A percentile compares a stretch with the other conserved stretches of the same genome.
These are phyloP conservation scores for Operophtera brumata DNA, from an alignment of 2,888 invertebrate genomes.

Conservation along the genomic window DNA sequence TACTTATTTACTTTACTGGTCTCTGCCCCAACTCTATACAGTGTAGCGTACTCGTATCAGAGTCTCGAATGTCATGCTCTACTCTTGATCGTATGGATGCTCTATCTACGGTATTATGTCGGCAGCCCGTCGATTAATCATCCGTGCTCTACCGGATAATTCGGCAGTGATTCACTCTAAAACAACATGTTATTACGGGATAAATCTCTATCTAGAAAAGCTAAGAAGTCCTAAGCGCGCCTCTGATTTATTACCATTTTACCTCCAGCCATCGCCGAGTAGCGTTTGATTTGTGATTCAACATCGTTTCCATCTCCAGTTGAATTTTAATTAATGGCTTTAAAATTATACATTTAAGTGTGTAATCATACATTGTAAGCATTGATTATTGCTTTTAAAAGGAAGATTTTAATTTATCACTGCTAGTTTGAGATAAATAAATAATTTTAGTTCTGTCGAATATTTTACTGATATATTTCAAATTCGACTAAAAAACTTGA, in stretches of 20 bases:
- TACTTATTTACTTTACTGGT: too few relatives aligned
- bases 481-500: slow-evolving; percentile 7
- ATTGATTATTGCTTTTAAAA: slow-evolving; percentile 73
- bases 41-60: too few relatives aligned
- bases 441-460: slow-evolving; percentile 17
- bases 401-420: slow-evolving; percentile 56
- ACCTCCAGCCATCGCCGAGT: slow-evolving; percentile 66
- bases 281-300: slow-evolving; percentile 73
- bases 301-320: slow-evolving; percentile 74
- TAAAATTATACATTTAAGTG: slow-evolving; percentile 69
- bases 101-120: slow-evolving; percentile 61
- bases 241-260: slow-evolving; percentile 63
- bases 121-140: slow-evolving; percentile 76
- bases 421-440: slow-evolving; percentile 33
- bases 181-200: slow-evolving; percentile 79
- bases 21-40: too few relatives aligned
- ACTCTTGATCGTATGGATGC: background rate
- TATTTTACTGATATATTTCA: slow-evolving; percentile 17
- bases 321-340: slow-evolving; percentile 77
- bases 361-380: slow-evolving; percentile 69
- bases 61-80: background rate
- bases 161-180: slow-evolving; percentile 80
- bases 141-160: slow-evolving; percentile 79
- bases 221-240: slow-evolving; percentile 79
- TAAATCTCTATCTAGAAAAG: slow-evolving; percentile 82